Conservation (phyloP, 2,797 vertebrate genomes). For the Xyrichtys novacula region DNA sequence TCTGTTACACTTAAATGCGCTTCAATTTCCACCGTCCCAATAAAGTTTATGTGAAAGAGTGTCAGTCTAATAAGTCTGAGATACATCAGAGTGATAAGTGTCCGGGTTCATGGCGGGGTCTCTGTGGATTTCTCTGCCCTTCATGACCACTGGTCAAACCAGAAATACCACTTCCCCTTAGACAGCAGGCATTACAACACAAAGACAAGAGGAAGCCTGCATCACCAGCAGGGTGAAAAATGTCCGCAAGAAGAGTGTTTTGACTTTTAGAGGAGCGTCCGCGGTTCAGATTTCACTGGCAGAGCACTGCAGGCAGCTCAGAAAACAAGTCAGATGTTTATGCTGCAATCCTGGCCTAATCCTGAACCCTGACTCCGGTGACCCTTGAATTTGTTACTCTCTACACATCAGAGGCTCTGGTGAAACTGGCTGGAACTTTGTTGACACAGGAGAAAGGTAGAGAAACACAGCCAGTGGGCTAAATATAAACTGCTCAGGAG, state of each 20-base stretch:
- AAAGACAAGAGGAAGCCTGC: constrained; percentile 47
- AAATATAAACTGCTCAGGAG: constrained; percentile 80
- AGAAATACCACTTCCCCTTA: constrained; percentile 64
- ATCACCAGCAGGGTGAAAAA: constrained; percentile 48
- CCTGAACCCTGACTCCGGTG: constrained; percentile 62
- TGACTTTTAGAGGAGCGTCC: constrained; percentile 61
- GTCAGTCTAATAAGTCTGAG: constrained; percentile 64
- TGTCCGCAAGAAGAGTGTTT: constrained; percentile 67
- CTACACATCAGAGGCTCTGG: constrained; percentile 20
- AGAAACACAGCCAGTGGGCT: constrained; percentile 74
- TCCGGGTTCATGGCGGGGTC: constrained; percentile 60
- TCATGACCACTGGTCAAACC: constrained; percentile 51
- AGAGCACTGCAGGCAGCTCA: constrained; percentile 38
- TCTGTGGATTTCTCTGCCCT: constrained; percentile 41
- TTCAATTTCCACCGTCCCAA: constrained; percentile 68
- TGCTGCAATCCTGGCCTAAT: constrained; percentile 33
- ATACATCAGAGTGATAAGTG: constrained; percentile 58
- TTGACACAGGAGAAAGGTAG: constrained; percentile 71
- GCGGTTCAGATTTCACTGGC: constrained; percentile 72
- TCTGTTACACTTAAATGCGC: constrained; percentile 69
- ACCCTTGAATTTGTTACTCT: constrained; percentile 47
- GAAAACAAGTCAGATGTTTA: constrained; percentile 55
- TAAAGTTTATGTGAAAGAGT: constrained; percentile 72
- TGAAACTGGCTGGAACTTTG: constrained; percentile 66
- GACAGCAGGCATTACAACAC: constrained; percentile 46